Evolutionary conservation across 2,113 vertebrate genomes (phyloP).

Genomic region (Panthera leo): DNA sequence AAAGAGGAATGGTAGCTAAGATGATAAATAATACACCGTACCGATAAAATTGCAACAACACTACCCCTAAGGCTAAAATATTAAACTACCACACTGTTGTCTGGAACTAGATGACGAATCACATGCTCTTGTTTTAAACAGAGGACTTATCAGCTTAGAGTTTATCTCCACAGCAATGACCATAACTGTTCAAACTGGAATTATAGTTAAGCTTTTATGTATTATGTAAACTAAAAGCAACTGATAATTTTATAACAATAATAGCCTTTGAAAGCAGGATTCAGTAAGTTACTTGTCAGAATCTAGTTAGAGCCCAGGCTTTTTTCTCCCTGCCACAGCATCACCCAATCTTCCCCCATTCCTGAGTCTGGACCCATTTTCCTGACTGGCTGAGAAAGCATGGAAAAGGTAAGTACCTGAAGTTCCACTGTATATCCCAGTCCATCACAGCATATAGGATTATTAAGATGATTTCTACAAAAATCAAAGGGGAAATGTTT

Average conservation of each 20-base stretch:
- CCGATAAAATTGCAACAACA: slow-evolving; percentile 1
- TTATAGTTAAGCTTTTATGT: background rate
- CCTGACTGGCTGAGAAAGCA: background rate
- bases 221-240: background rate
- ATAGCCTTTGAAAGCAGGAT: background rate
- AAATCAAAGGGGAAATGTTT: background rate
- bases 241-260: background rate
- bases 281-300: background rate
- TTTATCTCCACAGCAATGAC: slow-evolving; percentile 13
- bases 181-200: slow-evolving; percentile 21
- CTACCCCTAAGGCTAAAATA: slow-evolving; percentile 34
- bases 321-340: background rate
- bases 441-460: background rate
- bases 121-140: background rate
- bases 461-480: background rate
- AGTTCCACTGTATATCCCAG: background rate
- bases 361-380: background rate
- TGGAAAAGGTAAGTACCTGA: background rate
- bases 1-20: background rate
- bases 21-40: background rate
- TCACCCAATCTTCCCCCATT: background rate
- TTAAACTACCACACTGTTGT: background rate
- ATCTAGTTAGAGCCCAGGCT: background rate
- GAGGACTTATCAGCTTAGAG: background rate
- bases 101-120: background rate